phyloP scores from a whole-genome alignment of 2,797 vertebrate genomes.

The Myiotriccus ornatus region DNA sequence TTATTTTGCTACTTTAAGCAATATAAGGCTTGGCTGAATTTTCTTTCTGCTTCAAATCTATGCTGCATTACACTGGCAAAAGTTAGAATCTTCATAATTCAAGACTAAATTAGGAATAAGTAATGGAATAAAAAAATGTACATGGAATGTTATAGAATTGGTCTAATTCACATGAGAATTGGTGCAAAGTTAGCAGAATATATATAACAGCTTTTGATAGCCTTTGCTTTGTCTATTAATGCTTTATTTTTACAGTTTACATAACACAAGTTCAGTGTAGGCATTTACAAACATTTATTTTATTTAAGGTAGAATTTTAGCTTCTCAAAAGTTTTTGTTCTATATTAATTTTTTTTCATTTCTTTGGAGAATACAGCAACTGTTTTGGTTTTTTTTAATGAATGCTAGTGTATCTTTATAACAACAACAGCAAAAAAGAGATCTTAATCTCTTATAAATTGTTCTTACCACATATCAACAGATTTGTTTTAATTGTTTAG shows the following conservation, averaged over 20 bases:
- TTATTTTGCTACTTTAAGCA: slow-evolving; percentile 28
- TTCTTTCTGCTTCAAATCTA: not conserved
- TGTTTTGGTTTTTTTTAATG: not conserved
- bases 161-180: not conserved
- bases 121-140: not conserved
- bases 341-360: not conserved
- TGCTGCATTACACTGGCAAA: not conserved
- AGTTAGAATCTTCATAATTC: not conserved
- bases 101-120: not conserved
- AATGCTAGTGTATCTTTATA: fast-evolving
- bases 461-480: not conserved
- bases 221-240: not conserved
- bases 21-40: not conserved
- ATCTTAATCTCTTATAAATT: not conserved
- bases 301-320: not conserved
- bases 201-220: not conserved
- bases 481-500: not conserved
- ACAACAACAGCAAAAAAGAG: not conserved
- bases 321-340: not conserved
- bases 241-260: not conserved
- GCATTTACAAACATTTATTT: not conserved
- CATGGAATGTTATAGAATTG: not conserved
- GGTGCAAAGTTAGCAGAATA: not conserved
- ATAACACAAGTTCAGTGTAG: not conserved
- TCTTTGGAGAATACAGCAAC: not conserved